A percentile compares a stretch with the other conserved stretches of the same genome.
phyloP scores from a whole-genome alignment of 2,113 vertebrate species.

The Narcine bancroftii region DNA sequence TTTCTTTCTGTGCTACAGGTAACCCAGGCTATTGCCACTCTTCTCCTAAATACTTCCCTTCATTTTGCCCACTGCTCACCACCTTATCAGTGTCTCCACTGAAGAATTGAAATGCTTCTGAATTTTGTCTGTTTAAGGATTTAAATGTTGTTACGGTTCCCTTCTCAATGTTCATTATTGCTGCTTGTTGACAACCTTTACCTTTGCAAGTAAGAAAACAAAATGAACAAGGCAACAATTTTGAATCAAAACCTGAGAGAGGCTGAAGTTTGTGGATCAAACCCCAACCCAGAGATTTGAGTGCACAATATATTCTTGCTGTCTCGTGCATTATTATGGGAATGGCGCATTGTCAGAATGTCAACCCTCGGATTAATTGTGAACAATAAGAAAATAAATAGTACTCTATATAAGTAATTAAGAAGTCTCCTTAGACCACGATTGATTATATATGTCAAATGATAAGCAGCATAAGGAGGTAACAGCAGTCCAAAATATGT shows the following conservation, averaged over 20 bases:
- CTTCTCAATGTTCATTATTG: not conserved
- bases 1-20: not conserved
- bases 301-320: not conserved
- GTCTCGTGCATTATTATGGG: not conserved
- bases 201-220: not conserved
- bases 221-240: not conserved
- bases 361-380: not conserved
- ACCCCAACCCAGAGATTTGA: not conserved
- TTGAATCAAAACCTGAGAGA: not conserved
- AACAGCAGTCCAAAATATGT: too few species aligned
- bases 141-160: not conserved
- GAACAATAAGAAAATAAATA: too few species aligned
- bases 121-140: not conserved
- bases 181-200: not conserved
- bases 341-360: not conserved
- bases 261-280: not conserved
- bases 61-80: not conserved
- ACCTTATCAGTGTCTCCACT: not conserved
- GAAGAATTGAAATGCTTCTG: not conserved
- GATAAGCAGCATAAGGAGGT: too few species aligned
- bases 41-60: not conserved
- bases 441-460: too few species aligned
- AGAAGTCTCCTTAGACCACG: too few species aligned
- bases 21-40: not conserved
- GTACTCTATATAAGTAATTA: too few species aligned